Evolutionary conservation across 53 echinoderm and acorn worm genomes (phyloP).

Genomic region (Echinometra lucunter): DNA sequence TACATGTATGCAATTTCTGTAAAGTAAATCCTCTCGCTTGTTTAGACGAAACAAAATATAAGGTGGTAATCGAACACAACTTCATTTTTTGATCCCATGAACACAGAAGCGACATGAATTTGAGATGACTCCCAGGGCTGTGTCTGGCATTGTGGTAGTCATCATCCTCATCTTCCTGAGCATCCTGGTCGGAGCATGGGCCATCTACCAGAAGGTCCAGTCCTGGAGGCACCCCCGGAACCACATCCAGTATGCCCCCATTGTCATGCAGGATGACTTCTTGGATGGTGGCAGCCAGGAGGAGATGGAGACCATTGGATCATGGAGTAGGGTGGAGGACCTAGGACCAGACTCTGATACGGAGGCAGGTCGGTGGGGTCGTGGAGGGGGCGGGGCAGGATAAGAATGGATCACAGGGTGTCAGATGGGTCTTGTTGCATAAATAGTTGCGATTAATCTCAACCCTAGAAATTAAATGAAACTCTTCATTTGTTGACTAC

Average conservation of each 20-base stretch:
- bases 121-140: constrained; percentile 68
- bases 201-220: constrained; percentile 72
- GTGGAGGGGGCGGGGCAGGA: neutral
- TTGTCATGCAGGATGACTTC: constrained; percentile 71
- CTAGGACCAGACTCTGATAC: constrained; percentile 24
- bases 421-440: too few relatives aligned
- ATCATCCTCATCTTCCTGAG: constrained; percentile 70
- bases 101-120: constrained; percentile 59
- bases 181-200: constrained; percentile 61
- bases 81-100: neutral
- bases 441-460: too few relatives aligned
- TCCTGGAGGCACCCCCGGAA: constrained; percentile 54
- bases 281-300: constrained; percentile 39
- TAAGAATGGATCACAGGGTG: neutral
- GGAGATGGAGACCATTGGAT: constrained; percentile 16
- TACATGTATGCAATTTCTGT: too few relatives aligned
- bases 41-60: too few relatives aligned
- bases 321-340: constrained; percentile 40
- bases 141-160: constrained; percentile 72
- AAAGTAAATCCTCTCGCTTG: too few relatives aligned
- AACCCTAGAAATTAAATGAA: too few relatives aligned
- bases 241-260: constrained; percentile 71
- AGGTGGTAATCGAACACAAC: neutral
- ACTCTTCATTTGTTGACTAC: too few relatives aligned
- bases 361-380: neutral